Evolutionary conservation across 2,888 invertebrate genomes (phyloP).

Genomic region (Emesis furor): DNA sequence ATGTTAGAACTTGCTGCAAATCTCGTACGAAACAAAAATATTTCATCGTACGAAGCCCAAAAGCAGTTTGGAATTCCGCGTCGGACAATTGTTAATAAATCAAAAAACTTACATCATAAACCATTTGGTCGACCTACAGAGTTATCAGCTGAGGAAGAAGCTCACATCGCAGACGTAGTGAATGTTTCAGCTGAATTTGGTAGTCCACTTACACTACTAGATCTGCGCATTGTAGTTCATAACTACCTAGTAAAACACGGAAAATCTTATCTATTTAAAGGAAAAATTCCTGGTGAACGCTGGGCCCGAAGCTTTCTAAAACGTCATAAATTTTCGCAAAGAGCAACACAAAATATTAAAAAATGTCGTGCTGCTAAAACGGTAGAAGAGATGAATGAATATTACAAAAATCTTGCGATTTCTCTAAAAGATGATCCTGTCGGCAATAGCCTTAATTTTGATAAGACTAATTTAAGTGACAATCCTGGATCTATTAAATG

Average conservation of each 20-base stretch:
- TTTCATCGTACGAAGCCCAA: constrained; percentile 44
- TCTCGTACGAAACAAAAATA: constrained; percentile 34
- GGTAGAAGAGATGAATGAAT: constrained; percentile 35
- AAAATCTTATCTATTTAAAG: constrained; percentile 33
- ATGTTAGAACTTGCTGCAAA: constrained; percentile 43
- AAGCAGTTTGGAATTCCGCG: constrained; percentile 63
- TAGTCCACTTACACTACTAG: constrained; percentile 41
- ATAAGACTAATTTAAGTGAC: background rate
- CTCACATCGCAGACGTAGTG: constrained; percentile 48
- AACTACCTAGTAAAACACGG: constrained; percentile 46
- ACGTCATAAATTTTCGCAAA: constrained; percentile 34
- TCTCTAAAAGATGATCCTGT: background rate
- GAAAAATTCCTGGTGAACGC: constrained; percentile 48
- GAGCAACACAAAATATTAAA: constrained; percentile 53
- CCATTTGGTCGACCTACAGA: constrained; percentile 48
- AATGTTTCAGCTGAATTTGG: constrained; percentile 62
- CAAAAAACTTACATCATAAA: constrained; percentile 51
- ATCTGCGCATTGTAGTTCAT: constrained; percentile 41
- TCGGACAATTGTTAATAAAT: constrained; percentile 59
- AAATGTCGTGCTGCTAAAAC: constrained; percentile 57
- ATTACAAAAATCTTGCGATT: background rate
- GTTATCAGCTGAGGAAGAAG: constrained; percentile 43
- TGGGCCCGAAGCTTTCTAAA: constrained; percentile 45
- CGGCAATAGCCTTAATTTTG: background rate
- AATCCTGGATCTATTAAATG: background rate